Conservation (phyloP, 2,113 vertebrate species). For the Apteryx owenii region DNA sequence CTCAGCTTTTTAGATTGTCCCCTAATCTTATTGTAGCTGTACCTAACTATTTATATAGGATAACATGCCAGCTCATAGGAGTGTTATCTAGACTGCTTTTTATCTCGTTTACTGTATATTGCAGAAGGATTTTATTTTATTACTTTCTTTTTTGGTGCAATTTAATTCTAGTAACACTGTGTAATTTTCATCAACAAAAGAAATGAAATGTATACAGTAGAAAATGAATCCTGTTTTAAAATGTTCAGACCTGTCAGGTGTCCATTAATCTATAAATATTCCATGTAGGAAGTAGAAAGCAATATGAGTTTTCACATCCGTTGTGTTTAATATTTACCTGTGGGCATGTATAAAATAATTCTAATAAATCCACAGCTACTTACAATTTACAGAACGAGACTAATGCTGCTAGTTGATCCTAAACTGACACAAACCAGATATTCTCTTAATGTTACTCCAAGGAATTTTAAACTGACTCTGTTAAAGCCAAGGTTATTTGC, state of each 20-base stretch:
- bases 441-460: constrained; percentile 88
- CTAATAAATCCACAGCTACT: constrained; percentile 74
- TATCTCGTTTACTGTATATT: background rate
- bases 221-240: constrained; percentile 45
- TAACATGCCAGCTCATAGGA: background rate
- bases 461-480: constrained; percentile 91
- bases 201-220: constrained; percentile 49
- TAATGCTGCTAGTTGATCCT: constrained; percentile 77
- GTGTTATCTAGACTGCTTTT: constrained; percentile 6
- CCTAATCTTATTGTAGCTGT: background rate
- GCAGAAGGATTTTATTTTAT: background rate
- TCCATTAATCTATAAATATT: constrained; percentile 51
- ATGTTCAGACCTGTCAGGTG: constrained; percentile 12
- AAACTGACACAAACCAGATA: constrained; percentile 87
- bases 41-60: background rate
- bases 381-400: constrained; percentile 77
- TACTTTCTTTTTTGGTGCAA: background rate
- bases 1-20: background rate
- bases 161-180: constrained; percentile 23
- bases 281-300: constrained; percentile 43
- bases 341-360: constrained; percentile 76
- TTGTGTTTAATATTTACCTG: constrained; percentile 78
- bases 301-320: constrained; percentile 60
- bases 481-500: constrained; percentile 90
- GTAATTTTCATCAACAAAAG: constrained; percentile 65